Evolutionary conservation across 1,140 invertebrate genomes (phyloP).

Genomic region (Octopus sinensis): DNA sequence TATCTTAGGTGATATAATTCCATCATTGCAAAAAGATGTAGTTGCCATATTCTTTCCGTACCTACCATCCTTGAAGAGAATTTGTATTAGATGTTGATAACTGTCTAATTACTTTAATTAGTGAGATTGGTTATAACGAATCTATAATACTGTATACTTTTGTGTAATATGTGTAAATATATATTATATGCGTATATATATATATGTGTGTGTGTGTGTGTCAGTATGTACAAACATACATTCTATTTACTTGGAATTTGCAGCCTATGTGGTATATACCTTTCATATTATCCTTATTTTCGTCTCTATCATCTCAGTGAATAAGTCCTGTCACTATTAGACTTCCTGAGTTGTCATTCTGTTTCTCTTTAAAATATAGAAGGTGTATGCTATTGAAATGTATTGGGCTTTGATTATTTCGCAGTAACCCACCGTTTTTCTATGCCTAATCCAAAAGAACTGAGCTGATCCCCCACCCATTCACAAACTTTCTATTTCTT

Average conservation of each 20-base stretch:
- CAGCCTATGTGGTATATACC: too few species aligned
- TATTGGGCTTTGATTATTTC: not conserved
- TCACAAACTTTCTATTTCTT: too few species aligned
- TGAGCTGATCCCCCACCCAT: too few species aligned
- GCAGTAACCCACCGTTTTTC: too few species aligned
- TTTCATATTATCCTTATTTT: not conserved
- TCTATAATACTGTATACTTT: not conserved
- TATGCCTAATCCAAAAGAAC: too few species aligned
- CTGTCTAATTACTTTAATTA: not conserved
- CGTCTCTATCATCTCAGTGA: not conserved
- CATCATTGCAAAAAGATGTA: not conserved
- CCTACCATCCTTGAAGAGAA: not conserved
- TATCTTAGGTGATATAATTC: not conserved
- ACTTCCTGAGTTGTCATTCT: not conserved
- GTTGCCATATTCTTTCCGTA: not conserved
- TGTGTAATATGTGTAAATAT: not conserved
- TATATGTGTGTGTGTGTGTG: not conserved
- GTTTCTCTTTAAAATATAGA: not conserved
- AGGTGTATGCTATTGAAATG: not conserved
- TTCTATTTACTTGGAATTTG: not conserved
- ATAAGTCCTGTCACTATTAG: not conserved
- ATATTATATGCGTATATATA: not conserved
- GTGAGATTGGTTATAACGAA: not conserved
- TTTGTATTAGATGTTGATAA: not conserved
- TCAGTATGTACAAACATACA: not conserved